These are phyloP conservation scores for Daktulosphaira vitifoliae DNA, from an alignment of 1,140 invertebrate genomes.

Conservation along the genomic window DNA sequence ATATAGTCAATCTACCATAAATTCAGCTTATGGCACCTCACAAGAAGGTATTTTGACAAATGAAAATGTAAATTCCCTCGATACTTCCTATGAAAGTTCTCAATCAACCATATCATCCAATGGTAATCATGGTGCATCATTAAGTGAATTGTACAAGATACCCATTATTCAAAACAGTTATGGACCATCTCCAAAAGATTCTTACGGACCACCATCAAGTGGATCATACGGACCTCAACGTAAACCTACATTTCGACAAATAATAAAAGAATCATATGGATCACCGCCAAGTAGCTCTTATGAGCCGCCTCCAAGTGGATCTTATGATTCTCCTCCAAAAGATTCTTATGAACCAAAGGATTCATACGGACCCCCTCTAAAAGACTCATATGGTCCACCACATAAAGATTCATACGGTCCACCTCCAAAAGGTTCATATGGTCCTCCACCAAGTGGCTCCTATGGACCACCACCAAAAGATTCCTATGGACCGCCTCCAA, in stretches of 20 bases:
- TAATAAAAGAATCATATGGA: not conserved
- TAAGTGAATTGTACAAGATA: slow-evolving; percentile 15
- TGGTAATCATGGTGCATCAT: not conserved
- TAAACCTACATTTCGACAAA: slow-evolving; percentile 25
- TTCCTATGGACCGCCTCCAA: not conserved
- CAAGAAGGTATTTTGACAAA: not conserved
- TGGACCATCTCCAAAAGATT: slow-evolving; percentile 44
- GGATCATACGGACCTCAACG: not conserved
- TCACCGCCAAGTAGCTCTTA: slow-evolving; percentile 18
- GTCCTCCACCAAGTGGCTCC: not conserved
- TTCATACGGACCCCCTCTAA: not conserved
- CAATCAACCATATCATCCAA: not conserved
- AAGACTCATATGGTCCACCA: slow-evolving; percentile 42
- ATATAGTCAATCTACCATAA: not conserved
- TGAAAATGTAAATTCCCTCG: slow-evolving; percentile 5
- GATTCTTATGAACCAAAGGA: not conserved
- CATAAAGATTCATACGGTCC: not conserved
- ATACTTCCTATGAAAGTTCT: slow-evolving; percentile 15
- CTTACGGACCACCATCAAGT: not conserved
- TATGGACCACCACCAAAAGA: not conserved
- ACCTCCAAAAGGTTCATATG: not conserved
- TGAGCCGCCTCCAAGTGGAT: slow-evolving; percentile 3
- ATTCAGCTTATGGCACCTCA: slow-evolving; percentile 3
- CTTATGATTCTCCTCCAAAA: not conserved
- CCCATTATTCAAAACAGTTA: slow-evolving; percentile 37